These are phyloP conservation scores for Microdon myrmicae DNA, from an alignment of 2,888 invertebrate genomes.

Conservation along the genomic window DNA sequence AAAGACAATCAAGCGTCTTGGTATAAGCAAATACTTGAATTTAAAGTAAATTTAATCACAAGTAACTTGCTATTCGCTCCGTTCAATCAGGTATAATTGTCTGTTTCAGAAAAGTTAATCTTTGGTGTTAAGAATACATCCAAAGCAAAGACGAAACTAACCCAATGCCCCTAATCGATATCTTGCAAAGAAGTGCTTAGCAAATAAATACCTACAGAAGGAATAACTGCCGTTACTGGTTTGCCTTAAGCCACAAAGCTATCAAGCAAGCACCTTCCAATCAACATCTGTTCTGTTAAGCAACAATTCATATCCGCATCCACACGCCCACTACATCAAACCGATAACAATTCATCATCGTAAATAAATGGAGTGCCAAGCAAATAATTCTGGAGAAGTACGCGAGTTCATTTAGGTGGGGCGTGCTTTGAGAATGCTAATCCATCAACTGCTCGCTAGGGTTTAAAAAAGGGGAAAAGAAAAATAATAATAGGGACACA, in stretches of 20 bases:
- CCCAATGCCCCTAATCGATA: no score
- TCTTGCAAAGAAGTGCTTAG: constrained; percentile 23
- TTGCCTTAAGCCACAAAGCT: neutral
- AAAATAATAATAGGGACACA: constrained; percentile 30
- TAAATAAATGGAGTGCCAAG: constrained; percentile 29
- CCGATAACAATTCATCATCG: constrained; percentile 35
- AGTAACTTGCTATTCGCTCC: no score
- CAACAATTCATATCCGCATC: constrained; percentile 4
- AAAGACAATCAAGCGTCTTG: no score
- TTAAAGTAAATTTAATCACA: no score
- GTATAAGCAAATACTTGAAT: no score
- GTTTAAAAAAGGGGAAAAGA: no score
- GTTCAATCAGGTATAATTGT: no score
- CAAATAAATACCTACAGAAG: constrained; percentile 28
- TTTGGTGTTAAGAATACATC: no score
- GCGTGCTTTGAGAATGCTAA: no score
- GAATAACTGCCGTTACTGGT: constrained; percentile 34
- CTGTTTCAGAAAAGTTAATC: no score
- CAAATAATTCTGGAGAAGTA: constrained; percentile 31
- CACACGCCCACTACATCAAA: constrained; percentile 20
- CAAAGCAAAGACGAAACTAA: no score
- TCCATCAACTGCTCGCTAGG: no score
- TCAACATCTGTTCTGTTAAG: constrained; percentile 21
- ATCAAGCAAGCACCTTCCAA: neutral
- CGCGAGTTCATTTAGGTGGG: constrained; percentile 38